These are phyloP conservation scores for Corythaeola cristata DNA, from an alignment of 2,113 vertebrate species.

Conservation along the genomic window DNA sequence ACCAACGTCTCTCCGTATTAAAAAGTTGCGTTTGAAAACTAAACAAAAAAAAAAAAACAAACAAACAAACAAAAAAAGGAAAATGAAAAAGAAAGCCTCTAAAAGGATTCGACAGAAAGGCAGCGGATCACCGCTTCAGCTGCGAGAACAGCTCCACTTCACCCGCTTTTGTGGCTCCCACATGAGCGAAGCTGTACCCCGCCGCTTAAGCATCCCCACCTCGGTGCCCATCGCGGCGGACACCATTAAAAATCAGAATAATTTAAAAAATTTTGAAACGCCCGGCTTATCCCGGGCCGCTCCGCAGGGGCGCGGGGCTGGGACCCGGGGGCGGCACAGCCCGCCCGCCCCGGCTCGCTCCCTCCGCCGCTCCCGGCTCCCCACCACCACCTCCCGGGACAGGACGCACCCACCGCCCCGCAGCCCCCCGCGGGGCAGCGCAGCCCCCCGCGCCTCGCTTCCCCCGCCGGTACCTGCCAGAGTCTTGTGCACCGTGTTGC, in stretches of 20 bases:
- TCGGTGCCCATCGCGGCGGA: neutral
- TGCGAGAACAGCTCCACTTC: neutral
- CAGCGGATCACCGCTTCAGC: neutral
- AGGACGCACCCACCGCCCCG: neutral
- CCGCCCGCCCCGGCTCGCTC: neutral
- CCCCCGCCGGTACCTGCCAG: slow-evolving; percentile 52
- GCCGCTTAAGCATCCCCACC: neutral
- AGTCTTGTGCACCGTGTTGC: slow-evolving; percentile 71
- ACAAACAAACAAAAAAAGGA: accelerated
- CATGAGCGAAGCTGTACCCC: neutral
- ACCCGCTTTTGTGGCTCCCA: neutral
- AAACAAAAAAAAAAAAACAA: neutral
- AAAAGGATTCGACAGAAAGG: too few relatives aligned
- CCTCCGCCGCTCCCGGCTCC: neutral
- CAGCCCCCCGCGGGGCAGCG: neutral
- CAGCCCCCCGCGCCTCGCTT: too few relatives aligned
- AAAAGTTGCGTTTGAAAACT: neutral
- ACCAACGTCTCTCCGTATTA: neutral
- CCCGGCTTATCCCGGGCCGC: neutral
- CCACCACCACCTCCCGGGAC: neutral
- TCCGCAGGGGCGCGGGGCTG: neutral
- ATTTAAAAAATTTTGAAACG: too few relatives aligned
- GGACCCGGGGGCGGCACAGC: neutral
- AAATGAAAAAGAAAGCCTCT: neutral
- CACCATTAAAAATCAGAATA: neutral